phyloP scores from a whole-genome alignment of 2,113 vertebrate species.

The Hypomesus transpacificus region DNA sequence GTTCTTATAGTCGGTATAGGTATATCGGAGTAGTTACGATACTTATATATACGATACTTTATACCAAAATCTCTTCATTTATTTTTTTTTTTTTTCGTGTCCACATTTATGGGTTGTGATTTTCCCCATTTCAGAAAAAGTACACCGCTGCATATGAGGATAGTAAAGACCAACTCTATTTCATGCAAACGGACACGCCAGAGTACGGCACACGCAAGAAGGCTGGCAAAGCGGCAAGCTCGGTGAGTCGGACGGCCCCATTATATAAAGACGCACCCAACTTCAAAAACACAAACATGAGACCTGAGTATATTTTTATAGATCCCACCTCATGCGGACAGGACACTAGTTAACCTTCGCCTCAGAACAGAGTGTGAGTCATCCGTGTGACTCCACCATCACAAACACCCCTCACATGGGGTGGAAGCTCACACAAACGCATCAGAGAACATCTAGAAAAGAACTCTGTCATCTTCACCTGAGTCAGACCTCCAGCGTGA shows the following conservation, averaged over 20 bases:
- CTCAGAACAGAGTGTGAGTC: slow-evolving; percentile 50
- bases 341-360: slow-evolving; percentile 35
- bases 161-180: slow-evolving; percentile 93
- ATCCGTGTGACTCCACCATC: slow-evolving; percentile 28
- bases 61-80: too few relatives aligned
- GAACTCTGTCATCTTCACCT: too few relatives aligned
- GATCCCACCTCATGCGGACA: slow-evolving; percentile 43
- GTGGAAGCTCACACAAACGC: slow-evolving; percentile 29
- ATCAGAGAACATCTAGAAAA: too few relatives aligned
- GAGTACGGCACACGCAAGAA: slow-evolving; percentile 85
- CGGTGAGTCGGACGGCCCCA: slow-evolving; percentile 66
- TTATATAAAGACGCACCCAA: not conserved
- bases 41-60: too few relatives aligned
- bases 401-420: slow-evolving; percentile 25
- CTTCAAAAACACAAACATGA: not conserved
- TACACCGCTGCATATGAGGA: slow-evolving; percentile 87
- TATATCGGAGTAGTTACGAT: too few relatives aligned
- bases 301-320: slow-evolving; percentile 27
- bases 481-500: too few relatives aligned
- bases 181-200: slow-evolving; percentile 96
- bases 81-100: too few relatives aligned
- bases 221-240: slow-evolving; percentile 77
- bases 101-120: too few relatives aligned
- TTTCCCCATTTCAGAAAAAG: slow-evolving; percentile 74
- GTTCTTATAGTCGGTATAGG: too few relatives aligned